Percentiles rank a stretch among this genome's conserved stretches.
Evolutionary conservation across 2,888 invertebrate species (phyloP).

Genomic region (Colostygia pectinataria): DNA sequence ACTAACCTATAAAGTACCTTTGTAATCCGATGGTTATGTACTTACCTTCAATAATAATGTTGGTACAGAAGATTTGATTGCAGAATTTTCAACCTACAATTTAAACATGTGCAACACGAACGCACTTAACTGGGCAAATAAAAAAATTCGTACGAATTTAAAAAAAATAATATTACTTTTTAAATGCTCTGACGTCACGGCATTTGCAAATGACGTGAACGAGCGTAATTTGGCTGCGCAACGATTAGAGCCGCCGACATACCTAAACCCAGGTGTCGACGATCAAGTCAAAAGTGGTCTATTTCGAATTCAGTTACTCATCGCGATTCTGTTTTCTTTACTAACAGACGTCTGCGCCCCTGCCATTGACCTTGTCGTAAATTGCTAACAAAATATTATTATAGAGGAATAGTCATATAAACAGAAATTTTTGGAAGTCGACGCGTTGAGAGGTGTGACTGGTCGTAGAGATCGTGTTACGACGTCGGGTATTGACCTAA

Average conservation of each 20-base stretch:
- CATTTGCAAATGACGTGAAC: slow-evolving; percentile 35
- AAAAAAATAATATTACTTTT: slow-evolving; percentile 6
- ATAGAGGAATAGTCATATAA: slow-evolving; percentile 53
- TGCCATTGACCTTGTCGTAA: slow-evolving; percentile 78
- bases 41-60: not conserved
- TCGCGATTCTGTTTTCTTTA: slow-evolving; percentile 67
- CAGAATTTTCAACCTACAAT: not conserved
- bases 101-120: not conserved
- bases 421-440: slow-evolving; percentile 38
- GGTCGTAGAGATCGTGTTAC: slow-evolving; percentile 26
- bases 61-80: not conserved
- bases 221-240: slow-evolving; percentile 35
- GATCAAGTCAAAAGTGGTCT: slow-evolving; percentile 70
- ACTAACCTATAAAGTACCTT: not conserved
- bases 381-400: slow-evolving; percentile 54
- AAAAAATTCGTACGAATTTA: slow-evolving; percentile 2
- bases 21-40: not conserved
- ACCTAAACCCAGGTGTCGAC: slow-evolving; percentile 59
- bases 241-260: slow-evolving; percentile 43
- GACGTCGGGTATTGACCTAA: slow-evolving; percentile 25
- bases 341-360: slow-evolving; percentile 64
- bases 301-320: slow-evolving; percentile 72
- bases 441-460: slow-evolving; percentile 26
- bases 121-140: not conserved
- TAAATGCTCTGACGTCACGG: slow-evolving; percentile 18